These are phyloP conservation scores for Drosophila sp. DNA, from an alignment of 1,140 invertebrate species.

Conservation along the genomic window DNA sequence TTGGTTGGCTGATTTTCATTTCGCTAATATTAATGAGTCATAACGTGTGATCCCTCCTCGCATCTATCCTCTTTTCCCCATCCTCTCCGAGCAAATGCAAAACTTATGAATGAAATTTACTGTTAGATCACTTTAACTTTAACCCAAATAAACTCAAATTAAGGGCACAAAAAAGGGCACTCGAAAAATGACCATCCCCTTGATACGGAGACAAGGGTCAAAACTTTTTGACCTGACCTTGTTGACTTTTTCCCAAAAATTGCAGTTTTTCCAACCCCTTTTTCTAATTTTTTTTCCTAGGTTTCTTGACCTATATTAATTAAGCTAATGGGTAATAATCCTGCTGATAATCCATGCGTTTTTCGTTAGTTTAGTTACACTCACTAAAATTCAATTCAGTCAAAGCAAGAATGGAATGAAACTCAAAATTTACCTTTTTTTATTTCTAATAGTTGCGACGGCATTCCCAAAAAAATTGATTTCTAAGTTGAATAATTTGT, in stretches of 20 bases:
- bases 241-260: background rate
- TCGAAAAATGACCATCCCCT: background rate
- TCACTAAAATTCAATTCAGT: background rate
- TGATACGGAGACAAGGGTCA: background rate
- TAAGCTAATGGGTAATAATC: background rate
- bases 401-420: slow-evolving; percentile 22
- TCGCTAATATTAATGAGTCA: slow-evolving; percentile 48
- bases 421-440: slow-evolving; percentile 37
- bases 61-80: background rate
- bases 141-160: slow-evolving; percentile 7
- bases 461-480: slow-evolving; percentile 35
- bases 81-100: background rate
- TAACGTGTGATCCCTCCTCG: slow-evolving; percentile 17
- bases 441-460: slow-evolving; percentile 43
- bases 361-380: background rate
- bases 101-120: slow-evolving; percentile 10
- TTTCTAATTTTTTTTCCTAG: background rate
- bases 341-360: background rate
- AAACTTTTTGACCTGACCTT: slow-evolving; percentile 7
- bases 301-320: background rate
- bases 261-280: background rate
- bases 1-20: slow-evolving; percentile 71
- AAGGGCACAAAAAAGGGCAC: background rate
- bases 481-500: slow-evolving; percentile 24
- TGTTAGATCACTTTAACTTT: slow-evolving; percentile 1